These are phyloP conservation scores for Drosophila anomalata DNA, from an alignment of 2,888 invertebrate genomes.

Conservation along the genomic window DNA sequence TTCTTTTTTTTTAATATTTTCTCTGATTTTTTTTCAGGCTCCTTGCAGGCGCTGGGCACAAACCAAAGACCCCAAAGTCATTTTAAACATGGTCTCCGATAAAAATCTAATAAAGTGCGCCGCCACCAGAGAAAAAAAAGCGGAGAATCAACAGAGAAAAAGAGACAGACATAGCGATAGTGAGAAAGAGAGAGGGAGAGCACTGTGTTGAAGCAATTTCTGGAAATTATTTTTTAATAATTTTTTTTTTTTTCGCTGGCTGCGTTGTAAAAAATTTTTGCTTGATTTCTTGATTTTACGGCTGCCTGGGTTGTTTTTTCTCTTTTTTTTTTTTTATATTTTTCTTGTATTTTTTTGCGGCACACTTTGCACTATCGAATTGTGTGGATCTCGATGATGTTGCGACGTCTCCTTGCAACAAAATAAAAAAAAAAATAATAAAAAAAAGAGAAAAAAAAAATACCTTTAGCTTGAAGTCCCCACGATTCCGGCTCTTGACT, in stretches of 20 bases:
- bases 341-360: constrained; percentile 45
- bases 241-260: constrained; percentile 26
- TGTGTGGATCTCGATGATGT: constrained; percentile 51
- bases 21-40: constrained; percentile 5
- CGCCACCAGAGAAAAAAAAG: constrained; percentile 30
- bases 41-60: constrained; percentile 42
- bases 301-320: constrained; percentile 1
- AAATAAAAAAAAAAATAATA: neutral
- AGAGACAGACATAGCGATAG: constrained; percentile 10
- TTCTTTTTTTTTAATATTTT: constrained; percentile 6
- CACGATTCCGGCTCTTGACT: constrained; percentile 23
- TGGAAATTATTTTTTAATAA: constrained; percentile 69
- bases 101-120: constrained; percentile 75
- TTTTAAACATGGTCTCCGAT: constrained; percentile 66
- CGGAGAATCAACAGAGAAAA: constrained; percentile 33
- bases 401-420: constrained; percentile 20
- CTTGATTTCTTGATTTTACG: constrained; percentile 48
- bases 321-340: constrained; percentile 7
- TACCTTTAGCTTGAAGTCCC: constrained; percentile 6
- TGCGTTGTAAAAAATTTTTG: constrained; percentile 46
- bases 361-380: constrained; percentile 77
- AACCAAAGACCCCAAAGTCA: constrained; percentile 65
- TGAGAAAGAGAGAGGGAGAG: constrained; percentile 7
- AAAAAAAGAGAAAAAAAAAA: neutral
- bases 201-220: constrained; percentile 64